These are phyloP conservation scores for Ceratitis capitata DNA, from an alignment of 1,140 invertebrate species.

Conservation along the genomic window DNA sequence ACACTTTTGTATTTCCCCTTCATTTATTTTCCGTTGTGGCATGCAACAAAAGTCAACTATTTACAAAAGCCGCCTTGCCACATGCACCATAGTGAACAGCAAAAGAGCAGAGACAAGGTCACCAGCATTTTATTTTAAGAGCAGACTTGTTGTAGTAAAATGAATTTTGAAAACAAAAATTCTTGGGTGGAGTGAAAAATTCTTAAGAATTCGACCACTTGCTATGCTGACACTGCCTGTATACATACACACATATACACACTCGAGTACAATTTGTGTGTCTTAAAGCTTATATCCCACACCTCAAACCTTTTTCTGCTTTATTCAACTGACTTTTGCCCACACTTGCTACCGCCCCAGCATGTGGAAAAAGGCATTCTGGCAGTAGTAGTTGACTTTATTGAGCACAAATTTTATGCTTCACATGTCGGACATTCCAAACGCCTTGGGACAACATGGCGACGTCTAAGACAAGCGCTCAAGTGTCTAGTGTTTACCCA, in stretches of 20 bases:
- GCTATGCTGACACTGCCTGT: background rate
- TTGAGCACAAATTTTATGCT: constrained; percentile 34
- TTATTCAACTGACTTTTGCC: background rate
- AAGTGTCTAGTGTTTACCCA: background rate
- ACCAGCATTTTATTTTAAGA: background rate
- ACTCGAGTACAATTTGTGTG: background rate
- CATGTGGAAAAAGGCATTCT: no score
- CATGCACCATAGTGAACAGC: no score
- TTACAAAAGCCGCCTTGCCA: background rate
- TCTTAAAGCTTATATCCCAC: background rate
- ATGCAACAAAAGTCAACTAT: constrained; percentile 11
- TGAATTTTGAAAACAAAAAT: background rate
- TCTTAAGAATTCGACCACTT: constrained; percentile 4
- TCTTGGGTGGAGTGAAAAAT: background rate
- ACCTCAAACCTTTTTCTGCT: no score
- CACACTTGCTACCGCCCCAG: background rate
- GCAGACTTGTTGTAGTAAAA: background rate
- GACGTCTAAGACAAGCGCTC: background rate
- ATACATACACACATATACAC: background rate
- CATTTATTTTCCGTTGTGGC: background rate
- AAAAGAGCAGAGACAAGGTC: constrained; percentile 24
- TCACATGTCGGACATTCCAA: background rate
- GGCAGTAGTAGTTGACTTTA: background rate
- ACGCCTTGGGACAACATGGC: constrained; percentile 15
- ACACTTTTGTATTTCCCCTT: background rate